Evolutionary conservation across 2,888 invertebrate species (phyloP).

Genomic region (Acanthococcus lagerstroemiae): DNA sequence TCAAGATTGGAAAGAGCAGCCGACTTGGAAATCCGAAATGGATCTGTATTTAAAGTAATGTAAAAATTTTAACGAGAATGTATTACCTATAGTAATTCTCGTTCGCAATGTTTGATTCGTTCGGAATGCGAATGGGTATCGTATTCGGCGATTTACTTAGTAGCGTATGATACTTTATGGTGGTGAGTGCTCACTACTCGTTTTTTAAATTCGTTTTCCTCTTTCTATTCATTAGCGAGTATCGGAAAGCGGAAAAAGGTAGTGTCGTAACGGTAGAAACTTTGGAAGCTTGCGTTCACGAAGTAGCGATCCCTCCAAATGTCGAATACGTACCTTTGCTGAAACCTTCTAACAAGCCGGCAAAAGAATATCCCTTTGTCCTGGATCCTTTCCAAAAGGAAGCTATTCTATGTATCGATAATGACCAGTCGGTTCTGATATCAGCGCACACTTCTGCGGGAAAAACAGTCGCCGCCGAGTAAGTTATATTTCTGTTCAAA

Average conservation of each 20-base stretch:
- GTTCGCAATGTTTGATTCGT: too few species aligned
- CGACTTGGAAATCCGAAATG: constrained; percentile 18
- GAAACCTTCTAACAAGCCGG: constrained; percentile 56
- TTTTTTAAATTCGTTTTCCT: not conserved
- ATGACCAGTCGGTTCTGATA: constrained; percentile 94
- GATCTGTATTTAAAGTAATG: constrained; percentile 5
- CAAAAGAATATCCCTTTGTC: constrained; percentile 86
- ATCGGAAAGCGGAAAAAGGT: constrained; percentile 3
- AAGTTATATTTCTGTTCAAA: constrained; percentile 43
- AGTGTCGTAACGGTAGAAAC: constrained; percentile 54
- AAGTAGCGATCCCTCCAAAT: constrained; percentile 87
- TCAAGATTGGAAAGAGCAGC: too few species aligned
- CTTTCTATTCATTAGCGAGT: not conserved
- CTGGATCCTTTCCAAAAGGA: constrained; percentile 97
- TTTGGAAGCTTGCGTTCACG: constrained; percentile 87
- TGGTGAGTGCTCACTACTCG: too few species aligned
- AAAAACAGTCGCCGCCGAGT: constrained; percentile 98
- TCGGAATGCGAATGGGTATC: too few species aligned
- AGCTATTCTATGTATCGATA: constrained; percentile 92
- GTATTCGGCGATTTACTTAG: too few species aligned
- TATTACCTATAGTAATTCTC: too few species aligned
- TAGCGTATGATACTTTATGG: too few species aligned
- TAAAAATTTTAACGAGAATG: too few species aligned
- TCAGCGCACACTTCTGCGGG: constrained; percentile 99
- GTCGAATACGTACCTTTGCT: constrained; percentile 61